phyloP scores from a whole-genome alignment of 2,888 invertebrate genomes.

The Ichneumon xanthorius region DNA sequence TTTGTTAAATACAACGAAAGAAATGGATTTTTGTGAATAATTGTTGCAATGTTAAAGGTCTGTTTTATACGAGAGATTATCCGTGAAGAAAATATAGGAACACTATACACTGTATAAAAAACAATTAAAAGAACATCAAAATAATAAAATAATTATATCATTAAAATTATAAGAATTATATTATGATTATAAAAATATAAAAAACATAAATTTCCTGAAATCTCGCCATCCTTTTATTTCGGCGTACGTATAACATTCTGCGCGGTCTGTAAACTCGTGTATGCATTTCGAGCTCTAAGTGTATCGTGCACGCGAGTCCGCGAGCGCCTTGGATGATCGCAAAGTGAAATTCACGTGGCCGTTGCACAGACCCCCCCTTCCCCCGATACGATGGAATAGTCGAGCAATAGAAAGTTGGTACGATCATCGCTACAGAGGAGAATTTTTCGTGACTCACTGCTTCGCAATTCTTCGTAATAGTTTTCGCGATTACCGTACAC shows the following conservation, averaged over 20 bases:
- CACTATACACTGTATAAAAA: too few species aligned
- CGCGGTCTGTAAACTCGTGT: background rate
- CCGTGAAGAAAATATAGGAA: too few species aligned
- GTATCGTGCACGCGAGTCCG: background rate
- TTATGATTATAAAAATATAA: too few species aligned
- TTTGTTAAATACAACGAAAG: background rate
- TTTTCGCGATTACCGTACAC: conserved; percentile 47
- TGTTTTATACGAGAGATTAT: too few species aligned
- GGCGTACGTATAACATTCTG: background rate
- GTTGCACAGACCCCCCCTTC: conserved; percentile 28
- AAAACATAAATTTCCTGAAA: too few species aligned
- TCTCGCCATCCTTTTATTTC: too few species aligned
- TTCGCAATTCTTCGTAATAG: conserved; percentile 46
- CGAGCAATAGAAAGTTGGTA: conserved; percentile 58
- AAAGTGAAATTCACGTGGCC: conserved; percentile 54
- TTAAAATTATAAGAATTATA: too few species aligned
- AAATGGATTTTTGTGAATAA: too few species aligned
- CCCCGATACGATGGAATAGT: conserved; percentile 15
- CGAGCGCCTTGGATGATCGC: conserved; percentile 37
- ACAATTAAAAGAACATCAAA: too few species aligned
- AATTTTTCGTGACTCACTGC: conserved; percentile 54
- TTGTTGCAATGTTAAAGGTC: too few species aligned
- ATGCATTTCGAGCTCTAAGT: background rate
- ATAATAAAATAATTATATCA: too few species aligned
- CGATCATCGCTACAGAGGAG: conserved; percentile 46